A percentile compares a stretch with the other conserved stretches of the same genome.
Conservation (phyloP, 2,113 vertebrate genomes). For the Elephas maximus region DNA sequence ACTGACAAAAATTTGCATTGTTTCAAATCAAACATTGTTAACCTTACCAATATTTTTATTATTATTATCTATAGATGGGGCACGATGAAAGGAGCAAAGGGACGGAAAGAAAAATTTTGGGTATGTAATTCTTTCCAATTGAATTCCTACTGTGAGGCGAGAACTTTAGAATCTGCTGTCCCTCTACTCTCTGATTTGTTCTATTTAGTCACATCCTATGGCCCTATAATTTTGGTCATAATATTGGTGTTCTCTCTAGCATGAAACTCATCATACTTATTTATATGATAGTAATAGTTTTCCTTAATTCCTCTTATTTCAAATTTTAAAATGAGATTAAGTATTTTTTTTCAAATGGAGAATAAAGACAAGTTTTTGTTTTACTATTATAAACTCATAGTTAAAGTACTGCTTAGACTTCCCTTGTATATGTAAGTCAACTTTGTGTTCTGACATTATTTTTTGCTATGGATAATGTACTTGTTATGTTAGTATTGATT, state of each 20-base stretch:
- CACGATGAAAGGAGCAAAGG: slow-evolving; percentile 76
- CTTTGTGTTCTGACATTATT: background rate
- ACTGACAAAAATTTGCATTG: background rate
- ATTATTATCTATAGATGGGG: slow-evolving; percentile 87
- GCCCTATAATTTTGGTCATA: background rate
- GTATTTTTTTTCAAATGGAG: background rate
- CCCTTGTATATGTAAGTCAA: background rate
- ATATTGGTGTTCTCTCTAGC: background rate
- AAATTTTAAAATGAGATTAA: background rate
- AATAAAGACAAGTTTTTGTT: background rate
- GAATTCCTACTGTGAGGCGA: background rate
- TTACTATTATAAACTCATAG: background rate
- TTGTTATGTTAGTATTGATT: slow-evolving; percentile 27
- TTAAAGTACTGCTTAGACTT: background rate
- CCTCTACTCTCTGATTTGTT: background rate
- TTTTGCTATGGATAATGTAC: background rate
- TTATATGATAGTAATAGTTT: background rate
- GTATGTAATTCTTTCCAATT: slow-evolving; percentile 80
- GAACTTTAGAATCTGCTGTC: background rate
- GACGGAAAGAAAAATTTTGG: slow-evolving; percentile 89
- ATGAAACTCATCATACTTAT: background rate
- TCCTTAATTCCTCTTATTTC: background rate
- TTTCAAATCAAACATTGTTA: background rate
- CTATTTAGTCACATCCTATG: background rate
- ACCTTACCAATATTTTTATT: background rate